Evolutionary conservation across 1,140 invertebrate genomes (phyloP), one percentile per base, ranked within the genome.

Genomic region (Apis laboriosa): DNA sequence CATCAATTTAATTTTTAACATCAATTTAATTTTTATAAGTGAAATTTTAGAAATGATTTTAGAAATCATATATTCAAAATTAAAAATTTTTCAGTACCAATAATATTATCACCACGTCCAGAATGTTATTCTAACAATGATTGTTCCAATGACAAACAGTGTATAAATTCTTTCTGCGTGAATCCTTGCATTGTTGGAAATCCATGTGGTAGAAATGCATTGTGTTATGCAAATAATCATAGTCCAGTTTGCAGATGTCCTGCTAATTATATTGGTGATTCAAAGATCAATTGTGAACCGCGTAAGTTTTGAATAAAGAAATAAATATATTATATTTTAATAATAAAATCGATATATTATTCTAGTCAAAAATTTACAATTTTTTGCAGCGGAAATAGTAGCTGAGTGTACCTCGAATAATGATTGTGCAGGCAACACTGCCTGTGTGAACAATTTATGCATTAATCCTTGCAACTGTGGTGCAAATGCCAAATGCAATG

Each of bases 381-480:
- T 9, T 85, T 83, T 88, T 90, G 19, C 67, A 94, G 94, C 94
- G 74, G 93, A 95, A 66, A 95, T 95, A 58, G 95, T 96, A 17
- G 86, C 91, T 0, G 97, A 96, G 66, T 98, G 97, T 90, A 95
- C 95, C 87, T 96, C 96, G 3, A 97, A 97, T 90, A 95, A 95
- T 5, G 97, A 98, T 71, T 98, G 98, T 92, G 95, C 96, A 28
- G 92, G 96, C 61, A 96, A 96, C 28, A 96, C 98, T 92, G 96
- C 97, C 7, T 98, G 97, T 90, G 95, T 97, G 56, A 97, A 98
- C 86, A 94, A 95, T 66, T 93, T 95, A 13, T 98, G 98, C 91
- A 95, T 97, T 9, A 97, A 96, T 90, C 97, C 98, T 1, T 98
- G 98, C 86, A 96, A 97, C 80, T 98, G 98, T 90, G 98, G 97